Base-by-base conservation (phyloP, 2,113 vertebrate species). In the Ursus arctos region DNA sequence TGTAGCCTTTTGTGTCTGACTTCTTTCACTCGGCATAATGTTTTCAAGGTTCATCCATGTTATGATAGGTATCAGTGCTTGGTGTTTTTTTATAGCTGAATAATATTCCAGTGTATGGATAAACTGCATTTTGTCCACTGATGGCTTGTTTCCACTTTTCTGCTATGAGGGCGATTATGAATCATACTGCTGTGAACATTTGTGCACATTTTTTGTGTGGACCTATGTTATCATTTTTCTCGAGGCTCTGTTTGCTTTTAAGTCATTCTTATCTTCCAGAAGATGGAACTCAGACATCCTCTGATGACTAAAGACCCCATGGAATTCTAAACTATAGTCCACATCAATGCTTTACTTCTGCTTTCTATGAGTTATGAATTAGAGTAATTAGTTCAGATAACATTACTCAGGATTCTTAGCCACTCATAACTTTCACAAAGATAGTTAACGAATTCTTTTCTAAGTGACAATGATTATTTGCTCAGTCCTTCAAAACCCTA, bases 371-470 rank as follows among this genome's bases (percentile, higher is more conserved):
- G 16, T 65, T 65, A 1, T 53, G 43, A 49, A 65, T 79, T 63
- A 90, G 0, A 57, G 28, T n/a, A 92, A 95, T 72, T 63, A 88
- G 91, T 59, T 85, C 21, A 59, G 4, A 51, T 67, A 67, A 4
- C 12, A n/a, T 74, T 49, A 19, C 47, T 84, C 2, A 26, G 6
- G 4, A 51, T 71, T 92, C 33, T 59, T 43, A 53, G 47, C 11
- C 9, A 47, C 2, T 82, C 15, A 22, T 47, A 5, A 43, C 14
- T 83, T 95, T 95, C 57, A 49, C 69, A 77, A n/a, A 96, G 51
- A 19, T 19, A 97, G 36, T 67, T 72, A 88, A 74, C 57, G 92
- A 43, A 96, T 28, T 96, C 13, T 93, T 82, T 83, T 94, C 85
- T 84, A 83, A 61, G 15, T 91, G 36, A 82, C 13, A 82, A 91